Percentiles rank a stretch among this genome's conserved stretches.
Evolutionary conservation across 1,140 invertebrate species (phyloP).

Genomic region (Polyergus mexicanus): DNA sequence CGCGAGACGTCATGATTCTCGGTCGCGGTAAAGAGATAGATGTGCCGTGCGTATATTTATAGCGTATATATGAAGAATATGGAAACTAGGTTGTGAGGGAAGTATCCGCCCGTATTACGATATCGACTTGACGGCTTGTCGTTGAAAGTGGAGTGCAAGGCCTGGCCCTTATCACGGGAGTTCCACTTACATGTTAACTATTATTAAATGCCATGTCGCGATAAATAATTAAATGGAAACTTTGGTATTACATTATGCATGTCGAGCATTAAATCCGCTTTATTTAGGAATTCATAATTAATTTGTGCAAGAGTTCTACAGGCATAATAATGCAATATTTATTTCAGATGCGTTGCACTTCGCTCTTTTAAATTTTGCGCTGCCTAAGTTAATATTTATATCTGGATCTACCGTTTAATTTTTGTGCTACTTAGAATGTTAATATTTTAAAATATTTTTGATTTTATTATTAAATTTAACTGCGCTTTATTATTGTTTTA

Average conservation of each 20-base stretch:
- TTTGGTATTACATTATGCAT: not conserved
- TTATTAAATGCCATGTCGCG: conserved; percentile 29
- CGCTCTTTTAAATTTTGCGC: not conserved
- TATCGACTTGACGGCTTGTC: conserved; percentile 59
- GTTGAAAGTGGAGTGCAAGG: conserved; percentile 54
- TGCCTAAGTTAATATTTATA: not conserved
- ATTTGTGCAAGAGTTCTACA: conserved; percentile 2
- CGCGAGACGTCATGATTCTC: conserved; percentile 42
- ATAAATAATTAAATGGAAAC: conserved; percentile 20
- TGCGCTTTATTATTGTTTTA: not conserved
- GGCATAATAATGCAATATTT: not conserved
- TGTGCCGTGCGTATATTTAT: conserved; percentile 52
- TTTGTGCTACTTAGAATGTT: not conserved
- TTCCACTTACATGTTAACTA: conserved; percentile 57
- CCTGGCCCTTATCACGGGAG: conserved; percentile 55
- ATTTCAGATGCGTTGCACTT: not conserved
- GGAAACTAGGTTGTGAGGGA: conserved; percentile 66
- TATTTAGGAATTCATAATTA: conserved; percentile 29
- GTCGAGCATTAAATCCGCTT: conserved; percentile 24
- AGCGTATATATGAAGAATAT: conserved; percentile 19
- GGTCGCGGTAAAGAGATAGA: conserved; percentile 33
- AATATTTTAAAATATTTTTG: not conserved
- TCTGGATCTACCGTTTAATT: not conserved
- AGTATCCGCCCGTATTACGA: conserved; percentile 46
- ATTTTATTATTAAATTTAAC: conserved; percentile 6